Evolutionary conservation across 2,113 vertebrate genomes (phyloP), one percentile per base, ranked within the genome.

Genomic region (mouse (Mus musculus)): DNA sequence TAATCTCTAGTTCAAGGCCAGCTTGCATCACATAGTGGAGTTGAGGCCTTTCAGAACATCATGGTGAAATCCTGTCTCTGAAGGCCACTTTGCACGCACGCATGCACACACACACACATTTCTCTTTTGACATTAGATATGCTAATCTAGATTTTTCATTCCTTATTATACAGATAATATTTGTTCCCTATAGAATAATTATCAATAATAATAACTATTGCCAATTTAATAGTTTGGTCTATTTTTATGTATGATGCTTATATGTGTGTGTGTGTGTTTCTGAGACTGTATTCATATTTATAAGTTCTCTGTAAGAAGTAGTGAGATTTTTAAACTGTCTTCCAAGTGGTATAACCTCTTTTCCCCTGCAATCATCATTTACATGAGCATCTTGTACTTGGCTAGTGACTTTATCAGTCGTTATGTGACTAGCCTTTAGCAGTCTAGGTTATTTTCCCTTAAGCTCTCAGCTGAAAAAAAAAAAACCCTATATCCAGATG

Each of bases 301-400:
- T 92, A n/a, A 75, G 3, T 82, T 95, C 52, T 82, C 19, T 95
- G 2, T 22, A 59, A 30, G 81, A 97, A 84, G 52, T 1, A 19
- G 0, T 87, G 22, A 71, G 26, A 46, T 72, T 49, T 13, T 14
- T 49, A 91, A 93, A 72, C 56, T 67, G 30, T 12, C 63, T 91
- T 96, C 88, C 92, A 85, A 42, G 22, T 88, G 12, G 42, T 42
- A 54, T 84, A 71, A 42, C 75, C 39, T 91, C n/a, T 49, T 77
- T 69, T 86, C 65, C 2, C 13, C 8, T 92, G 14, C 22, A 54
- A 3, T 90, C 67, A 28, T 84, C 24, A 49, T 93, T 86, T 89
- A 92, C 30, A 89, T 56, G 93, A 91, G 54, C 36, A 97, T 1
- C 30, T 96, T 96, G 12, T 19, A 20, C 49, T 33, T 69, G 26